Percentiles rank a stretch among this genome's conserved stretches.
Conservation (phyloP, 1,140 invertebrate species). For the Cotesia glomerata region DNA sequence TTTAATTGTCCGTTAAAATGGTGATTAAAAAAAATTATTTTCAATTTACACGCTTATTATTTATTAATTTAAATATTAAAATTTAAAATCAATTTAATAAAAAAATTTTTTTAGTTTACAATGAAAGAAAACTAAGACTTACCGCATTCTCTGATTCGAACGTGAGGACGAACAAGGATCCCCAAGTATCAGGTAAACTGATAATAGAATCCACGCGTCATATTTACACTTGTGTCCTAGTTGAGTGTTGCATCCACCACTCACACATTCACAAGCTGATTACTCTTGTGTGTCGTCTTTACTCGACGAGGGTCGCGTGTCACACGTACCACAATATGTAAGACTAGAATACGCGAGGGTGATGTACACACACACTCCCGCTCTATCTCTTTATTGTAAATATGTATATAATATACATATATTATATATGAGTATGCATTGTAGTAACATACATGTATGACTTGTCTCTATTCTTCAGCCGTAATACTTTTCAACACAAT, state of each 20-base stretch:
- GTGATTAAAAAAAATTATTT: not conserved
- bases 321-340: not conserved
- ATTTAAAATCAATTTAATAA: not conserved
- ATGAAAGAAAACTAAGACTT: slow-evolving; percentile 2
- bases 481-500: not conserved
- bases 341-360: not conserved
- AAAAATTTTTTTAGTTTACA: not conserved
- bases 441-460: not conserved
- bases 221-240: slow-evolving; percentile 5
- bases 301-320: not conserved
- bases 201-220: slow-evolving; percentile 12
- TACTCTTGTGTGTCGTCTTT: not conserved
- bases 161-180: not conserved
- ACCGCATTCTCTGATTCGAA: slow-evolving; percentile 16
- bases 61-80: too few relatives aligned
- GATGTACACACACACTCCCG: not conserved
- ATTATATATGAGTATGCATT: not conserved
- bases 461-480: not conserved
- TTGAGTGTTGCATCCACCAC: slow-evolving; percentile 11
- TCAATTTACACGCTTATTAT: too few relatives aligned
- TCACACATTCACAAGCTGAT: not conserved
- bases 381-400: too few relatives aligned
- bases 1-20: not conserved
- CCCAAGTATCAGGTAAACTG: slow-evolving; percentile 25
- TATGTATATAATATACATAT: not conserved